These are phyloP conservation scores for Dryomyza anilis DNA, from an alignment of 2,888 invertebrate genomes.

Conservation along the genomic window DNA sequence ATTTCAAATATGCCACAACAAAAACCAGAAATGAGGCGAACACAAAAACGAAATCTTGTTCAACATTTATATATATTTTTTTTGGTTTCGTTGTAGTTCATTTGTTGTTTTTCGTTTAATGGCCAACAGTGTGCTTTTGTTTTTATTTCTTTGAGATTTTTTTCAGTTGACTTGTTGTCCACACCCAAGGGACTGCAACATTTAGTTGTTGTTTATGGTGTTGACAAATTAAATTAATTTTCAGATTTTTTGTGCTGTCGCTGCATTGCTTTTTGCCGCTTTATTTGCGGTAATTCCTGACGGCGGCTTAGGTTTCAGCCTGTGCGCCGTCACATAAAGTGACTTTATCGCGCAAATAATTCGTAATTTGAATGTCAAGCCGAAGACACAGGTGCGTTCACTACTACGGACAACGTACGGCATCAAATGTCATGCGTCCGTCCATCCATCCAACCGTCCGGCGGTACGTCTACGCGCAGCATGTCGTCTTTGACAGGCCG, in stretches of 20 bases:
- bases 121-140: not conserved
- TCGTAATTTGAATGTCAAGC: not conserved
- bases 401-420: not conserved
- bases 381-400: not conserved
- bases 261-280: slow-evolving; percentile 18
- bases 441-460: no score
- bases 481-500: slow-evolving; percentile 42
- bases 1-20: not conserved
- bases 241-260: slow-evolving; percentile 31
- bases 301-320: not conserved
- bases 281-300: not conserved
- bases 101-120: not conserved
- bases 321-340: not conserved
- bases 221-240: slow-evolving; percentile 47
- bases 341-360: slow-evolving; percentile 5
- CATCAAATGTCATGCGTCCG: no score
- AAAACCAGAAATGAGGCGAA: no score
- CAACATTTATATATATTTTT: not conserved
- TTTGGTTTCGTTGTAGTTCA: not conserved
- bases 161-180: no score
- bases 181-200: no score
- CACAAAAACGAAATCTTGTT: no score
- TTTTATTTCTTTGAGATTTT: slow-evolving; percentile 29
- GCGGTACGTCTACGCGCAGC: slow-evolving; percentile 18
- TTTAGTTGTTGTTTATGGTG: slow-evolving; percentile 25